These are phyloP conservation scores for Poeciliopsis turrubarensis DNA, from an alignment of 2,113 vertebrate species.

Conservation along the genomic window DNA sequence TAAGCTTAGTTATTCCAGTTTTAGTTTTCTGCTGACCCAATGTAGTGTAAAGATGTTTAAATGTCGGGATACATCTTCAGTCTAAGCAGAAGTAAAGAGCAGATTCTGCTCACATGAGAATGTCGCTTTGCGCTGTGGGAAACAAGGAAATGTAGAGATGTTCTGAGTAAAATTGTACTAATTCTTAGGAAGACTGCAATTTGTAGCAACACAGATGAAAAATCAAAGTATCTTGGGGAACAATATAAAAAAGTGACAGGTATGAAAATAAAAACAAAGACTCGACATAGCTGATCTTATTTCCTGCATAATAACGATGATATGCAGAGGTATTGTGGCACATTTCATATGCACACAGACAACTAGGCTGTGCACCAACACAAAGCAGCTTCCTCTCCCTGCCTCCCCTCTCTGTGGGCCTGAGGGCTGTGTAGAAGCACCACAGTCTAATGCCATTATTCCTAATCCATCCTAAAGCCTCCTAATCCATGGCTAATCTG, in stretches of 20 bases:
- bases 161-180: neutral
- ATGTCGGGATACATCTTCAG: neutral
- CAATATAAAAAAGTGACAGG: conserved; percentile 23
- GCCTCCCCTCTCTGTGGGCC: conserved; percentile 64
- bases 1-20: neutral
- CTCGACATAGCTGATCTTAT: conserved; percentile 20
- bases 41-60: neutral
- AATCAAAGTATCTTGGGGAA: neutral
- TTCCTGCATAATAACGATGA: conserved; percentile 28
- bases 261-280: conserved; percentile 25
- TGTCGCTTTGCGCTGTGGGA: neutral
- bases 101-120: neutral
- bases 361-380: conserved; percentile 56
- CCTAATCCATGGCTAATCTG: conserved; percentile 81
- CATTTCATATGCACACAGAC: conserved; percentile 36
- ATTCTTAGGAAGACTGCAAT: neutral
- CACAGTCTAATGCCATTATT: conserved; percentile 80
- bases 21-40: neutral
- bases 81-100: neutral
- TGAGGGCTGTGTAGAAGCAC: conserved; percentile 67
- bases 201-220: neutral
- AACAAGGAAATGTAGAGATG: neutral
- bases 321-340: conserved; percentile 27
- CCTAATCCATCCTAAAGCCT: conserved; percentile 79
- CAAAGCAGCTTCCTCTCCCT: conserved; percentile 60